Evolutionary conservation across 53 echinoderm and acorn worm genomes (phyloP).

Genomic region (Paracentrotus lividus): DNA sequence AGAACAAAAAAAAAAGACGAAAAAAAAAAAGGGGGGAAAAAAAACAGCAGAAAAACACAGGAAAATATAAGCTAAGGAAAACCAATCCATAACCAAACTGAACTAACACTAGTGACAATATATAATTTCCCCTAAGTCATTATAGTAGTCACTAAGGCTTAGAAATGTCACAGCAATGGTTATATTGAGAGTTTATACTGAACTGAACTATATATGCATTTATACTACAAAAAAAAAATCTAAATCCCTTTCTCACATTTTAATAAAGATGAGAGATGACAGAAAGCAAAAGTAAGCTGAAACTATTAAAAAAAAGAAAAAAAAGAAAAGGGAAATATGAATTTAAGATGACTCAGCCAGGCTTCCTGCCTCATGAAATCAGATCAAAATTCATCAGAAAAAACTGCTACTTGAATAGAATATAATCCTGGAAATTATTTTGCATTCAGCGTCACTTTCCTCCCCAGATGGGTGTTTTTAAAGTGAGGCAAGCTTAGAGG

Average conservation of each 20-base stretch:
- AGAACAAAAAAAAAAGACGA: neutral
- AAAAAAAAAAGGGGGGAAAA: too few relatives aligned
- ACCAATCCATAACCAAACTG: too few relatives aligned
- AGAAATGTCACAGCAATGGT: too few relatives aligned
- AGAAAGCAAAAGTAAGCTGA: neutral
- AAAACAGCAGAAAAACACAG: too few relatives aligned
- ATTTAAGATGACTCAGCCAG: slow-evolving; percentile 17
- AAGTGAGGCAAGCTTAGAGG: neutral
- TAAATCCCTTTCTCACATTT: neutral
- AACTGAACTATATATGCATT: too few relatives aligned
- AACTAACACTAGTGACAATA: too few relatives aligned
- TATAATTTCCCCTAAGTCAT: too few relatives aligned
- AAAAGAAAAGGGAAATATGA: neutral
- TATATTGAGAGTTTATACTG: too few relatives aligned
- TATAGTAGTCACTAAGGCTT: too few relatives aligned
- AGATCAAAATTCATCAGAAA: neutral
- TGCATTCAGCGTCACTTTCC: neutral
- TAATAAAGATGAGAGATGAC: neutral
- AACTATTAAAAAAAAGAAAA: neutral
- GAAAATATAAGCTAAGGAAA: too few relatives aligned
- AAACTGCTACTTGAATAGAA: neutral
- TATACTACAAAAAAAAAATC: neutral
- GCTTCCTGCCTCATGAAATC: neutral
- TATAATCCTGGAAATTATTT: neutral
- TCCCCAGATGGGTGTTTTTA: slow-evolving; percentile 15